Evolutionary conservation across 2,113 vertebrate genomes (phyloP).

Genomic region (Suricata suricatta): DNA sequence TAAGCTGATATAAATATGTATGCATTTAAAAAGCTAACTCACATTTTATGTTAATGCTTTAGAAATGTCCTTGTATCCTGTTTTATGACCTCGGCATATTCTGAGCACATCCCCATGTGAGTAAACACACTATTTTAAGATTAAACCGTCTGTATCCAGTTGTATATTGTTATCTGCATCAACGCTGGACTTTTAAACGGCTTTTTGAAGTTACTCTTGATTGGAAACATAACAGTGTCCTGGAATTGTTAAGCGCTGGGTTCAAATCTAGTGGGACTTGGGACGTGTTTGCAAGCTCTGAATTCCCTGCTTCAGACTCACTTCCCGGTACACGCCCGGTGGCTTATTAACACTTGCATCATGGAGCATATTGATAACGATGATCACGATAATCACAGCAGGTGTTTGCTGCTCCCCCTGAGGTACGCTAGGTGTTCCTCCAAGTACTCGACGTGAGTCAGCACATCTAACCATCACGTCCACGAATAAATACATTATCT

Average conservation of each 20-base stretch:
- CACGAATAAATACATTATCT: too few relatives aligned
- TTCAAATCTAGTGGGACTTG: background rate
- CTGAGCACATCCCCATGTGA: background rate
- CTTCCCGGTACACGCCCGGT: background rate
- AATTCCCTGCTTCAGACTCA: background rate
- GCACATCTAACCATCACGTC: background rate
- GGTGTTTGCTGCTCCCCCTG: background rate
- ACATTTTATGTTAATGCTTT: background rate
- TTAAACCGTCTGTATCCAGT: too few relatives aligned
- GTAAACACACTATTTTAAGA: background rate
- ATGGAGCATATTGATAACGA: accelerated
- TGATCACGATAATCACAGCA: too few relatives aligned
- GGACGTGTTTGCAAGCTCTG: background rate
- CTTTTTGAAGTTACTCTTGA: background rate
- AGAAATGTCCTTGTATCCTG: background rate
- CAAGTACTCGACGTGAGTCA: background rate
- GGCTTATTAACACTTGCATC: background rate
- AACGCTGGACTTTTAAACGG: background rate
- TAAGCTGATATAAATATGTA: background rate
- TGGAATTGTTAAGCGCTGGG: background rate
- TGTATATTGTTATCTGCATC: background rate
- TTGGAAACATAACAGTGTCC: background rate
- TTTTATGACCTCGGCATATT: background rate
- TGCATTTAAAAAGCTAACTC: background rate
- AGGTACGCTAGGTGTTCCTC: background rate